These are phyloP conservation scores for Labeo catla DNA, from an alignment of 2,113 vertebrate genomes.

Conservation along the genomic window DNA sequence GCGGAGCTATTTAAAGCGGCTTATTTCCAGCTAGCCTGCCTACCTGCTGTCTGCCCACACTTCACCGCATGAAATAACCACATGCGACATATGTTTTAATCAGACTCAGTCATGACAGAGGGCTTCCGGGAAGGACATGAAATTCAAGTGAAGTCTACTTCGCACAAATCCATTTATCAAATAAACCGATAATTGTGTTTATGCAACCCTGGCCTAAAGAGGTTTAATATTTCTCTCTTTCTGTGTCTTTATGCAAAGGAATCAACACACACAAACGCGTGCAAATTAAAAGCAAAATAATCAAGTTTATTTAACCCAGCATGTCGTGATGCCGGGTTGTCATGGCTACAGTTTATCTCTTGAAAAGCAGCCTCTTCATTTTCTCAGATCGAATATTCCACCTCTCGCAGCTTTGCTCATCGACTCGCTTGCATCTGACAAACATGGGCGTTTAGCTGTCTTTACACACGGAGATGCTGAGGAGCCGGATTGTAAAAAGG, in stretches of 20 bases:
- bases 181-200: slow-evolving; percentile 35
- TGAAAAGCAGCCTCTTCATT: slow-evolving; percentile 52
- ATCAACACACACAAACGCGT: slow-evolving; percentile 51
- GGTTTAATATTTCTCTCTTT: neutral
- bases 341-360: slow-evolving; percentile 55
- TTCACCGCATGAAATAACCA: slow-evolving; percentile 36
- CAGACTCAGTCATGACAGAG: slow-evolving; percentile 21
- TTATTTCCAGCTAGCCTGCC: slow-evolving; percentile 47
- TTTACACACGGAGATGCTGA: slow-evolving; percentile 12
- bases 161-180: slow-evolving; percentile 46
- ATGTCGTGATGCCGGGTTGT: slow-evolving; percentile 57
- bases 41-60: slow-evolving; percentile 49
- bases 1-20: slow-evolving; percentile 50
- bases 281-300: slow-evolving; percentile 71
- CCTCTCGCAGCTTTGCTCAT: slow-evolving; percentile 15
- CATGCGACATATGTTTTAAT: slow-evolving; percentile 35
- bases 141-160: slow-evolving; percentile 11
- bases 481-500: neutral
- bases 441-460: slow-evolving; percentile 23
- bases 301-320: slow-evolving; percentile 70
- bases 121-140: slow-evolving; percentile 3
- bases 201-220: slow-evolving; percentile 21
- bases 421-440: slow-evolving; percentile 37
- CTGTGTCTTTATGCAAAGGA: neutral
- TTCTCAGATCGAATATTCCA: slow-evolving; percentile 51